These are phyloP conservation scores for Sminthurinus aureus DNA, from an alignment of 2,888 invertebrate genomes.

Conservation along the genomic window DNA sequence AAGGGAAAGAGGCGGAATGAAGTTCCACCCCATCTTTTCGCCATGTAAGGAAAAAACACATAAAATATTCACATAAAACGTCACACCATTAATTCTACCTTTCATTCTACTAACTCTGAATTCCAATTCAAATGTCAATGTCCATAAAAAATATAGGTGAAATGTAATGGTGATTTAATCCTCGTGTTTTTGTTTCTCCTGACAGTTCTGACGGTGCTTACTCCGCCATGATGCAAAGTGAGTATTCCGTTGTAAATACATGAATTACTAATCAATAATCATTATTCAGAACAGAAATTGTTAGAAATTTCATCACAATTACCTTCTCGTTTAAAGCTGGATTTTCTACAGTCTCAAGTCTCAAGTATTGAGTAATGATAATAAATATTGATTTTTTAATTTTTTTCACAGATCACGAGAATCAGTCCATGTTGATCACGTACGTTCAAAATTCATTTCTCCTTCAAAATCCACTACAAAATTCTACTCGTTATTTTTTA, in stretches of 20 bases:
- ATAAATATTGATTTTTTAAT: neutral
- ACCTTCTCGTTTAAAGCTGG: no score
- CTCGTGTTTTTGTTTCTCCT: no score
- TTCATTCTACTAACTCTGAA: no score
- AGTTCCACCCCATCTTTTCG: constrained; percentile 99
- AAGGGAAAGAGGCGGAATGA: constrained; percentile 99
- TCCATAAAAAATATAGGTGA: no score
- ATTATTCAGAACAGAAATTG: neutral
- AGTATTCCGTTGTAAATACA: neutral
- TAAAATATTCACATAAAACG: no score
- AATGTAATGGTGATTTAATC: no score
- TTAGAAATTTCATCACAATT: no score
- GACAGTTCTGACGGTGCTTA: constrained; percentile 94
- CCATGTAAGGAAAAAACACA: constrained; percentile 68
- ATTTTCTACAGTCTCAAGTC: neutral
- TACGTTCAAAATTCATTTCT: no score
- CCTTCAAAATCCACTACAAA: no score
- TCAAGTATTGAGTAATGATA: neutral
- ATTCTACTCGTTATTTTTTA: no score
- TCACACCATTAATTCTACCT: no score
- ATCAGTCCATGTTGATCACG: constrained; percentile 99
- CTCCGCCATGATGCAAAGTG: constrained; percentile 78
- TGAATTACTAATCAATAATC: neutral
- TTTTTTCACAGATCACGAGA: constrained; percentile 84
- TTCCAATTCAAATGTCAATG: no score